These are phyloP conservation scores for Catonia carolina DNA, from an alignment of 2,888 invertebrate species.

Conservation along the genomic window DNA sequence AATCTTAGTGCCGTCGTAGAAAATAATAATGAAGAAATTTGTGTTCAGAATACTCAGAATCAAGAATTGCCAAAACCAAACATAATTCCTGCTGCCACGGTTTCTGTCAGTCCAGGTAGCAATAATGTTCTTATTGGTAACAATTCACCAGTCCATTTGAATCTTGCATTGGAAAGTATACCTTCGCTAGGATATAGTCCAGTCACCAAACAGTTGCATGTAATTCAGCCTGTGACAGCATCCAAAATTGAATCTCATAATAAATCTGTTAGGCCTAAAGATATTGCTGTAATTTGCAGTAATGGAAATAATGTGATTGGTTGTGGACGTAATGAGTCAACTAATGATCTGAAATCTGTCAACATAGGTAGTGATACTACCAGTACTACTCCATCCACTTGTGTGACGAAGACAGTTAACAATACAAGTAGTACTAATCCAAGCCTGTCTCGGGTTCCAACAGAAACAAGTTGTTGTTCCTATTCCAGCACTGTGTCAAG, in stretches of 20 bases:
- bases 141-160: constrained; percentile 47
- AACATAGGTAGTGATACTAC: neutral
- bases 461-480: constrained; percentile 50
- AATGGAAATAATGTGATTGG: constrained; percentile 47
- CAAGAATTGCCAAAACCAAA: too few relatives aligned
- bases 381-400: neutral
- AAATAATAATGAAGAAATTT: neutral
- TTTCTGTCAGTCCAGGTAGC: too few relatives aligned
- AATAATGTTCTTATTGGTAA: too few relatives aligned
- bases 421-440: constrained; percentile 36
- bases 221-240: constrained; percentile 42
- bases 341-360: neutral
- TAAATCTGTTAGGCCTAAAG: constrained; percentile 47
- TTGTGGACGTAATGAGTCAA: too few relatives aligned
- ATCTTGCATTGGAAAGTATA: constrained; percentile 64
- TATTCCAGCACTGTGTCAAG: constrained; percentile 65
- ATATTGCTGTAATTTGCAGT: constrained; percentile 44
- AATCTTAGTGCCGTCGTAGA: neutral
- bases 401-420: neutral
- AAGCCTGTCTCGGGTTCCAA: constrained; percentile 46
- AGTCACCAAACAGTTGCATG: constrained; percentile 61
- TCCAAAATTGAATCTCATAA: constrained; percentile 51
- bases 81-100: too few relatives aligned
- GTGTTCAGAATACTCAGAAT: neutral
- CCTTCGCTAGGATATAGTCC: constrained; percentile 64